Base-by-base conservation (phyloP, 2,888 invertebrate genomes). In the Physocephala rufipes region DNA sequence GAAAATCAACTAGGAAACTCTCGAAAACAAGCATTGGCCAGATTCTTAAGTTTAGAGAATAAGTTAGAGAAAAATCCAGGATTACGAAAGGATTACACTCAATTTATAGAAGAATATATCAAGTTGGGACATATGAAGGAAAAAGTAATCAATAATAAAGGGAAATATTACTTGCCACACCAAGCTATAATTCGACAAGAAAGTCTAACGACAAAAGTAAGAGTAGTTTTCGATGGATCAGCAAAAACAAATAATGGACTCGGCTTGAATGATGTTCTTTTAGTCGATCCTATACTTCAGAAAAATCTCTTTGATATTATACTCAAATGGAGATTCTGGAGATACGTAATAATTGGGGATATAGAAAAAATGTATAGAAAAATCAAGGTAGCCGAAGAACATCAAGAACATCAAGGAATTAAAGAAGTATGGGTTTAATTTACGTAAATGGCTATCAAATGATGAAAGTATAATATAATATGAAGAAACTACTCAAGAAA, bases 371-470 rank as follows among this genome's bases (percentile, higher is more conserved):
- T n/a, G n/a, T n/a, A n/a, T n/a, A n/a, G n/a, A n/a, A n/a, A n/a
- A n/a, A n/a, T n/a, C n/a, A n/a, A n/a, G n/a, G n/a, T n/a, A n/a
- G n/a, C n/a, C 13, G 59, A 59, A n/a, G n/a, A n/a, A n/a, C n/a
- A n/a, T n/a, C n/a, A n/a, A n/a, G n/a, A n/a, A n/a, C n/a, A n/a
- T n/a, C n/a, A 28, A 47, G 1, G 51, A 74, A 9, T 47, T 74
- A 19, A 24, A 61, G 30, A 59, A 51, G 13, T 71, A 65, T 64
- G 74, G 74, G 7, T 70, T 76, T 51, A 55, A 61, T 58, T 62
- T 76, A 16, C 53, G 75, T 24, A 76, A 78, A 67, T 76, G 74
- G 74, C 24, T 70, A 1, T 72, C 74, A 19, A 76, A 76, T 64
- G 16, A 21, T n/a, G 51, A 51, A 51, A n/a, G 51, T 51, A 51